These are phyloP conservation scores for Lagopus leucura DNA, from an alignment of 2,113 vertebrate genomes.

Conservation along the genomic window DNA sequence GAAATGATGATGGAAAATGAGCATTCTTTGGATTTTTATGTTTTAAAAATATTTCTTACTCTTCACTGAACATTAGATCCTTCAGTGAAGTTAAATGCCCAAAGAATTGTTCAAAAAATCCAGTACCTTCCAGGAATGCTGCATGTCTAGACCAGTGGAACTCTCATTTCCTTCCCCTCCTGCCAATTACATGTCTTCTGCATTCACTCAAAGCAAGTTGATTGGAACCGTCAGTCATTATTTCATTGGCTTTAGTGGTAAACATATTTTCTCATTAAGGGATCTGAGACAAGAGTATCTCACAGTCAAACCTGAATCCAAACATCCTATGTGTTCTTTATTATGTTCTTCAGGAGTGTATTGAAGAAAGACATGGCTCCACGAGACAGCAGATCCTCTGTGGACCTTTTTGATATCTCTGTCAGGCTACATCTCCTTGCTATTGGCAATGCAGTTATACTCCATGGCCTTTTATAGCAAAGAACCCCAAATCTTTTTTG, in stretches of 20 bases:
- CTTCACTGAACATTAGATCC: not conserved
- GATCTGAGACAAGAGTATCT: not conserved
- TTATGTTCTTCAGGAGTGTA: not conserved
- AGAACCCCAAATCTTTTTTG: not conserved
- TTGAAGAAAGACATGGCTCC: not conserved
- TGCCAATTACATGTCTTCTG: not conserved
- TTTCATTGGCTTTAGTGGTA: not conserved
- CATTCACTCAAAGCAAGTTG: not conserved
- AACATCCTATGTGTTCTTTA: not conserved
- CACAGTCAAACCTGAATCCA: not conserved
- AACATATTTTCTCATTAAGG: not conserved
- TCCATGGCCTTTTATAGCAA: not conserved
- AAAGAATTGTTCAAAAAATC: not conserved
- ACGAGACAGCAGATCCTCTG: not conserved
- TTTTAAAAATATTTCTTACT: not conserved
- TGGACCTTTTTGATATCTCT: not conserved
- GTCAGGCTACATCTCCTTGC: rapidly evolving
- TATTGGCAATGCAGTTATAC: not conserved
- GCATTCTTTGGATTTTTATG: not conserved
- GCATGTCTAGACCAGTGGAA: not conserved
- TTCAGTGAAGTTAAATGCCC: rapidly evolving
- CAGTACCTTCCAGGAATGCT: not conserved
- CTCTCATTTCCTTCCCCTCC: not conserved
- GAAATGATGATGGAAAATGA: not conserved
- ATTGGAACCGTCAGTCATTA: not conserved